Conservation (phyloP, 2,797 vertebrate species). For the Poecilia gillii region DNA sequence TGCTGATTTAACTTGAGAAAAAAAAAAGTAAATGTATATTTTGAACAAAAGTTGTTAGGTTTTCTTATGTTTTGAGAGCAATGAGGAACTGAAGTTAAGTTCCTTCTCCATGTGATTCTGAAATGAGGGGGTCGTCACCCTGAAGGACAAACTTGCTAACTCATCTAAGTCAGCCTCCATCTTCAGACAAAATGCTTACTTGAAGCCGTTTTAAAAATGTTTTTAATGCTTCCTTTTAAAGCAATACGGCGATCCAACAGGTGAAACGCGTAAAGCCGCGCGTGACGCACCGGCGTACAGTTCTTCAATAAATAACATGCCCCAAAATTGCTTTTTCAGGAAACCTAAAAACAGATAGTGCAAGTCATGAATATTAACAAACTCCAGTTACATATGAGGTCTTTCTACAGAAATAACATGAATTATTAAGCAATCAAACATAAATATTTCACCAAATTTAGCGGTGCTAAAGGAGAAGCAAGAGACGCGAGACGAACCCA, state of each 20-base stretch:
- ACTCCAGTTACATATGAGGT: not conserved
- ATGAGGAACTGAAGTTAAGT: not conserved
- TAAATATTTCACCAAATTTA: conserved; percentile 20
- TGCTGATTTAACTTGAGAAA: too few species aligned
- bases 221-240: not conserved
- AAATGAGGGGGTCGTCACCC: not conserved
- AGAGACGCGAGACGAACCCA: not conserved
- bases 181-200: not conserved
- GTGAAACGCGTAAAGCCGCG: not conserved
- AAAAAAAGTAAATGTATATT: too few species aligned
- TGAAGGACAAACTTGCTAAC: not conserved
- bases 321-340: not conserved
- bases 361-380: conserved; percentile 9
- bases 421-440: conserved; percentile 23
- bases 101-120: not conserved
- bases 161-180: not conserved
- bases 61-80: not conserved
- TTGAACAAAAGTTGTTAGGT: too few species aligned
- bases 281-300: not conserved
- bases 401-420: conserved; percentile 7
- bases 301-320: not conserved
- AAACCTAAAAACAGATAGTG: not conserved
- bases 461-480: conserved; percentile 24
- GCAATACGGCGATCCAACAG: not conserved
- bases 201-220: not conserved